Evolutionary conservation across 2,888 invertebrate genomes (phyloP), one percentile per base, ranked within the genome.

Genomic region (Ennomos erosarius): DNA sequence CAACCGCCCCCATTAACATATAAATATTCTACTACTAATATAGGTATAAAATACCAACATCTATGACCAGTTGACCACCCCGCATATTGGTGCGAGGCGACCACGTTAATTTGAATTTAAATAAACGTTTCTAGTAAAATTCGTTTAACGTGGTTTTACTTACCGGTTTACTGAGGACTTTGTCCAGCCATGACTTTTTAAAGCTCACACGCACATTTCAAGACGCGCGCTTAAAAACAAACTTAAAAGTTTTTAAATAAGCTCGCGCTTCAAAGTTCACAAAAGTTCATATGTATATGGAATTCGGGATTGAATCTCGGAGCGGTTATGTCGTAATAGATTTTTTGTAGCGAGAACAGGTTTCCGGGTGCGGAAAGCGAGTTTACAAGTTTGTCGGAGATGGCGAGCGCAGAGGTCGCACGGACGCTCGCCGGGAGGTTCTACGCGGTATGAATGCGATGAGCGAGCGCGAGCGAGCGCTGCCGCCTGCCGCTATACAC

Each of bases 91-190:
- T 54, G 58, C 60, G 52, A 50, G 53, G 62, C 52, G 46, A 51
- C 65, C 67, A 60, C 66, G 66, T 63, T n/a, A n/a, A n/a, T n/a
- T 59, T 50, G 46, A 60, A 70, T 79, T 79, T 70, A 74, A 79
- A 77, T 69, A 79, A 74, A 70, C 52, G 54, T 80, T 77, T 79
- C 81, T 83, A 83, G 82, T 84, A 84, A 81, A 77, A 78, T 83
- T 75, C 78, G 81, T 87, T 85, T 84, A 75, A 89, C 90, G 88
- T 89, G 89, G 81, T 87, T 85, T 84, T 76, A 89, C 90, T 88
- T 90, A 90, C 90, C 90, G 87, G 89, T 90, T 90, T 87, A 88
- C 75, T 75, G 80, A 81, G 83, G 80, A 84, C 82, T 84, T 82
- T 78, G 84, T 78, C 79, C 85, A 82, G 84, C 81, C 86, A 87